Evolutionary conservation across 1,140 invertebrate genomes (phyloP).

Genomic region (Aphaenogaster ashmeadi): DNA sequence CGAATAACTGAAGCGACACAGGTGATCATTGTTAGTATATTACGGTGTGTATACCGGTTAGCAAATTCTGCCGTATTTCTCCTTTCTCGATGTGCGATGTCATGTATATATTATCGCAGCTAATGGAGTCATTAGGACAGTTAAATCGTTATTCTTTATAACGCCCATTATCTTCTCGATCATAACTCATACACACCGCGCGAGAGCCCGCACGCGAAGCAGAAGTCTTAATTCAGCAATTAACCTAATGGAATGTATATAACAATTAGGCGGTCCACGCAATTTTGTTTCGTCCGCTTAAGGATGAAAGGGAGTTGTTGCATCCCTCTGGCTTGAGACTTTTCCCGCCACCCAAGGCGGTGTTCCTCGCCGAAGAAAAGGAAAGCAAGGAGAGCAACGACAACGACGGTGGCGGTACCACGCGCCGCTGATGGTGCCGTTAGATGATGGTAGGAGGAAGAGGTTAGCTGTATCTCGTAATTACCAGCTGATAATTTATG

Average conservation of each 20-base stretch:
- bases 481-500: conserved; percentile 88
- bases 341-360: conserved; percentile 34
- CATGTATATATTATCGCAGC: conserved; percentile 33
- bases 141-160: conserved; percentile 61
- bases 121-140: conserved; percentile 44
- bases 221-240: conserved; percentile 88
- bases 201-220: conserved; percentile 68
- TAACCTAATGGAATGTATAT: conserved; percentile 88
- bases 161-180: conserved; percentile 49
- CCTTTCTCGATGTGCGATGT: neutral
- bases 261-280: conserved; percentile 86
- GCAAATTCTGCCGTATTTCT: neutral
- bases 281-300: conserved; percentile 73
- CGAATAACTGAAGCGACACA: neutral
- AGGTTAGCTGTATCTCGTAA: conserved; percentile 85
- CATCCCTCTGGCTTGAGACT: conserved; percentile 61
- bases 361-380: conserved; percentile 54
- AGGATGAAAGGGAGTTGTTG: conserved; percentile 59
- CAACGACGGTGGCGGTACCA: conserved; percentile 37
- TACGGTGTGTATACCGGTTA: neutral
- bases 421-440: conserved; percentile 53
- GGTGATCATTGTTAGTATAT: neutral
- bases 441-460: conserved; percentile 47
- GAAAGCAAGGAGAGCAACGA: conserved; percentile 52
- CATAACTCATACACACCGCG: conserved; percentile 78